phyloP scores from a whole-genome alignment of 2,797 vertebrate genomes.

The Acanthurus tractus region DNA sequence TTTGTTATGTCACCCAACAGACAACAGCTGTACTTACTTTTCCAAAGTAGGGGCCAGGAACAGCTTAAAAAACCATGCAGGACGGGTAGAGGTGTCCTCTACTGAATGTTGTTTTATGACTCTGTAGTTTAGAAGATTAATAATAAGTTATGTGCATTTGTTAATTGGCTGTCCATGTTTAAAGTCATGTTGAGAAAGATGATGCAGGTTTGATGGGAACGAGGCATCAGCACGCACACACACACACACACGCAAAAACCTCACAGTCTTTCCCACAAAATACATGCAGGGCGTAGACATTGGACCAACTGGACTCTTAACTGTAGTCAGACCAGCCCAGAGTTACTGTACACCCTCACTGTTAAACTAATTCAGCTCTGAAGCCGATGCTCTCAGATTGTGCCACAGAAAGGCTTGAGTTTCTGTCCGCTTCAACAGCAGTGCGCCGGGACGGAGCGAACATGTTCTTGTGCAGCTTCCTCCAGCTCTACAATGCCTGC shows the following conservation, averaged over 20 bases:
- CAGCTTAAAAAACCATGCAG: neutral
- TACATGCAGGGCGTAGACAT: constrained; percentile 15
- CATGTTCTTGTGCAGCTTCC: constrained; percentile 14
- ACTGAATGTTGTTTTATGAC: neutral
- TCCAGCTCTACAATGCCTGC: constrained; percentile 13
- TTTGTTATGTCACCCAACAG: constrained; percentile 13
- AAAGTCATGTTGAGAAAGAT: neutral
- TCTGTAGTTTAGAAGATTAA: constrained; percentile 32
- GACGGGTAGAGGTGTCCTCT: constrained; percentile 35
- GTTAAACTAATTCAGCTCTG: constrained; percentile 33
- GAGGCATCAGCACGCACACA: constrained; percentile 22
- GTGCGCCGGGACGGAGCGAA: constrained; percentile 11
- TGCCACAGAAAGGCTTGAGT: constrained; percentile 7
- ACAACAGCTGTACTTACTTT: constrained; percentile 26
- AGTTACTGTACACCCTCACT: constrained; percentile 48
- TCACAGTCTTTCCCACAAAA: neutral
- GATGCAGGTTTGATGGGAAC: constrained; percentile 39
- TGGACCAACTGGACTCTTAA: constrained; percentile 46
- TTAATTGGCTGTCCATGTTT: neutral
- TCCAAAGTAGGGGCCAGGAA: constrained; percentile 17
- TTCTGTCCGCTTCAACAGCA: constrained; percentile 35
- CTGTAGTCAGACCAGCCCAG: constrained; percentile 49
- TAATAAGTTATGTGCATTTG: neutral
- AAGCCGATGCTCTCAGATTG: constrained; percentile 32
- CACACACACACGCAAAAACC: constrained; percentile 19